Evolutionary conservation across 2,113 vertebrate genomes (phyloP).

Genomic region (Harpagus bidentatus): DNA sequence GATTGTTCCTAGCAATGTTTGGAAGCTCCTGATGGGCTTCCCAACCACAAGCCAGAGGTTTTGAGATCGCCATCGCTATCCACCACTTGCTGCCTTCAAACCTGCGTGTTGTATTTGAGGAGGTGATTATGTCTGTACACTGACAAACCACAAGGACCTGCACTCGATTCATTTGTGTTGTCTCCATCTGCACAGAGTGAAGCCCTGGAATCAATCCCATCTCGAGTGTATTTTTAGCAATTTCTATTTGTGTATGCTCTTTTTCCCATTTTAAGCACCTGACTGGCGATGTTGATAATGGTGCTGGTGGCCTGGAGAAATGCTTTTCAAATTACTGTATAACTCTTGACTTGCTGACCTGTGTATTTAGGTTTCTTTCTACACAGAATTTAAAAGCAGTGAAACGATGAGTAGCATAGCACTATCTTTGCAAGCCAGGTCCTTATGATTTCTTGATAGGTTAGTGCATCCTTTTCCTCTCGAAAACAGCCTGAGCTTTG

Average conservation of each 20-base stretch:
- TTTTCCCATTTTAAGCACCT: not conserved
- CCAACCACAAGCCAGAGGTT: not conserved
- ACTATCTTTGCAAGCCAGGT: not conserved
- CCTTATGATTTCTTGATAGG: not conserved
- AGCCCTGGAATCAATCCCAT: not conserved
- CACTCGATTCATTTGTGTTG: rapidly evolving
- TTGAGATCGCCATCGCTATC: not conserved
- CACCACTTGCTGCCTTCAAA: not conserved
- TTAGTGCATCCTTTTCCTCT: not conserved
- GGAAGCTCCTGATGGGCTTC: not conserved
- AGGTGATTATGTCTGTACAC: not conserved
- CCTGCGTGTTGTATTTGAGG: rapidly evolving
- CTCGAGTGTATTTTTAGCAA: not conserved
- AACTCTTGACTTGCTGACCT: not conserved
- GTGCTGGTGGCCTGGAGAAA: not conserved
- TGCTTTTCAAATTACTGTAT: not conserved
- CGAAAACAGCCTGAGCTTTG: not conserved
- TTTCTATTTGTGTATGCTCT: not conserved
- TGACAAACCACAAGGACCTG: not conserved
- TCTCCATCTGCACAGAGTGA: not conserved
- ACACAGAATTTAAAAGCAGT: not conserved
- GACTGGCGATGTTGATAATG: not conserved
- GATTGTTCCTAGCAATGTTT: not conserved
- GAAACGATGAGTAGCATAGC: not conserved
- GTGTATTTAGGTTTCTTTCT: not conserved